These are phyloP conservation scores for Batillaria attramentaria DNA, from an alignment of 1,140 invertebrate genomes.

Conservation along the genomic window DNA sequence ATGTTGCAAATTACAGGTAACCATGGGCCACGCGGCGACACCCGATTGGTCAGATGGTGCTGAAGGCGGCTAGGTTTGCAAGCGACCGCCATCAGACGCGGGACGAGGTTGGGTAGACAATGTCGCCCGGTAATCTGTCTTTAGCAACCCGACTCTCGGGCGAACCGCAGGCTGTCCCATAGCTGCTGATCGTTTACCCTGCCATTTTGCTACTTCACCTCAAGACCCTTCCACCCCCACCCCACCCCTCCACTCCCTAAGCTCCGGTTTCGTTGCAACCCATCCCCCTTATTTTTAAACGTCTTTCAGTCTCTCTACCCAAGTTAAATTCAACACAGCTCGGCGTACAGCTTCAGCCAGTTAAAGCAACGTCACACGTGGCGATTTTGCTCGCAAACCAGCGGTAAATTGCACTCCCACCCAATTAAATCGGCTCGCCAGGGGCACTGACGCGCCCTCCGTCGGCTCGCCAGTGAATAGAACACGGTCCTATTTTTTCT, in stretches of 20 bases:
- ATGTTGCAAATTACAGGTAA: slow-evolving; percentile 18
- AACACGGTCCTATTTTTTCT: too few relatives aligned
- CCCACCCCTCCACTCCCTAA: background rate
- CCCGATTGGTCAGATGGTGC: background rate
- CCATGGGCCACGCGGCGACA: background rate
- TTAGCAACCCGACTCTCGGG: slow-evolving; percentile 15
- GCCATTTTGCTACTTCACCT: background rate
- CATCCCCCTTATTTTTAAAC: too few relatives aligned
- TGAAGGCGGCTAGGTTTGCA: background rate
- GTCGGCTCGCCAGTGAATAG: too few relatives aligned
- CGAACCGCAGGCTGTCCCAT: slow-evolving; percentile 1
- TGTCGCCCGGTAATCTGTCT: slow-evolving; percentile 21
- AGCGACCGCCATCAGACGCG: background rate
- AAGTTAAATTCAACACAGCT: too few relatives aligned
- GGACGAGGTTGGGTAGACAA: background rate
- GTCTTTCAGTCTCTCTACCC: too few relatives aligned
- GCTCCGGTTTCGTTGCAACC: background rate
- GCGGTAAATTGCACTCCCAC: too few relatives aligned
- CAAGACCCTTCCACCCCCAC: background rate
- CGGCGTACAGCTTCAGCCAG: too few relatives aligned
- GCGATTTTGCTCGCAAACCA: too few relatives aligned
- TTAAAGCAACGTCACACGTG: too few relatives aligned
- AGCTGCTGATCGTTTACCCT: background rate
- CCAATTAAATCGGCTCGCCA: too few relatives aligned
- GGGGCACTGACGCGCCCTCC: too few relatives aligned